Evolutionary conservation across 2,888 invertebrate genomes (phyloP), one percentile per base, ranked within the genome.

Genomic region (Spilosoma lubricipeda): DNA sequence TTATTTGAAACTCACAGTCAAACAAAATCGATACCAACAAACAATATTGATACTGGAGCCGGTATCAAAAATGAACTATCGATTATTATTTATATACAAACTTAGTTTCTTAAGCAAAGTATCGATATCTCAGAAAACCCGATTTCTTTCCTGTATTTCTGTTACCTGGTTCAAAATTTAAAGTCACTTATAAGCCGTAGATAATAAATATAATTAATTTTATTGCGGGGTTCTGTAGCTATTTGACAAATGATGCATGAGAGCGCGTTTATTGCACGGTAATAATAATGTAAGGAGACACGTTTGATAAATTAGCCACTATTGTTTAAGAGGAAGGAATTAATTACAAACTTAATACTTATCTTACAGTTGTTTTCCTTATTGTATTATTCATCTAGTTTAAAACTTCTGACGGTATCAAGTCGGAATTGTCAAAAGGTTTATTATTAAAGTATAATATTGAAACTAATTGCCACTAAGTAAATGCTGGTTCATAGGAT

Each of bases 241-340:
- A 79, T 80, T 81, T 86, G 84, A 83, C 80, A 85, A 83, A 85
- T 80, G 79, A 81, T 79, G 74, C 77, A 70, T 80, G 72, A 69
- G 70, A 64, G 74, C 72, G 64, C 77, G 78, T 82, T 84, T 79
- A 85, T 86, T 86, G 85, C 80, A 79, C 76, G 77, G 76, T 82
- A 75, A 85, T 86, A 80, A 86, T 85, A 77, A 83, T 79, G 76
- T 85, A 75, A 78, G 73, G 72, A 80, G 83, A 67, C 83, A 80
- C 76, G 79, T 75, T 85, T 86, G 85, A 85, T 87, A 86, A 85
- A 86, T 86, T 84, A 85, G 70, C 1, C 75, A 84, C 76, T 82
- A 86, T 86, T 86, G 85, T 86, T 75, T 79, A 77, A 80, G 72
- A 48, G 71, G 70, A 77, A 80, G 69, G 39, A 81, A 85, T 85